These are phyloP conservation scores for Coelopa frigida DNA, from an alignment of 1,140 invertebrate species.

Conservation along the genomic window DNA sequence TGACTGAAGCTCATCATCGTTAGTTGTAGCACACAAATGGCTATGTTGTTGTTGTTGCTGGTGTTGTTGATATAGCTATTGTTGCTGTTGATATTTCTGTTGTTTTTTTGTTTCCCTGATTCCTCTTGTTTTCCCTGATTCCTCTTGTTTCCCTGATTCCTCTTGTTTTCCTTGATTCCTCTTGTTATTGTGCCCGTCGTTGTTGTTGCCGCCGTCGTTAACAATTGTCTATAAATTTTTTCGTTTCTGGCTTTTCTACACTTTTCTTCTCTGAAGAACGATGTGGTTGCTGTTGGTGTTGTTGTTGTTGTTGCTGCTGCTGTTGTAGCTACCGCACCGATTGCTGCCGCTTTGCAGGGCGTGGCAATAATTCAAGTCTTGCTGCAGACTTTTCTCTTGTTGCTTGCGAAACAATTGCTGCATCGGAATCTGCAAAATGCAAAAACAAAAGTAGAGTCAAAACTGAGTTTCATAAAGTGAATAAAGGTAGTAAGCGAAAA, in stretches of 20 bases:
- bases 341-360: slow-evolving; percentile 22
- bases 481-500: too few species aligned
- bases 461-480: slow-evolving; percentile 12
- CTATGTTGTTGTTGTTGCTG: not conserved
- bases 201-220: slow-evolving; percentile 1
- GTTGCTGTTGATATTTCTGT: slow-evolving; percentile 15
- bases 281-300: slow-evolving; percentile 2
- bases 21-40: too few species aligned
- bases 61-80: slow-evolving; percentile 1
- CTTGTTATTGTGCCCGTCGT: not conserved
- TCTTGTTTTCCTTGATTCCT: not conserved
- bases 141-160: not conserved
- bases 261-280: too few species aligned
- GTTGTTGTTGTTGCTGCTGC: slow-evolving; percentile 1
- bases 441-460: slow-evolving; percentile 12
- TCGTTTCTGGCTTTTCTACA: too few species aligned
- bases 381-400: slow-evolving; percentile 40
- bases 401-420: slow-evolving; percentile 31
- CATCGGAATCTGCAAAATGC: slow-evolving; percentile 27
- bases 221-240: too few species aligned
- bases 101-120: slow-evolving; percentile 11
- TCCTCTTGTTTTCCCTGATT: not conserved
- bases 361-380: slow-evolving; percentile 43
- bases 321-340: slow-evolving; percentile 2
- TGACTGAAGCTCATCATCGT: too few species aligned